phyloP scores from a whole-genome alignment of 1,140 invertebrate species.

The Drosophila sturtevanti region DNA sequence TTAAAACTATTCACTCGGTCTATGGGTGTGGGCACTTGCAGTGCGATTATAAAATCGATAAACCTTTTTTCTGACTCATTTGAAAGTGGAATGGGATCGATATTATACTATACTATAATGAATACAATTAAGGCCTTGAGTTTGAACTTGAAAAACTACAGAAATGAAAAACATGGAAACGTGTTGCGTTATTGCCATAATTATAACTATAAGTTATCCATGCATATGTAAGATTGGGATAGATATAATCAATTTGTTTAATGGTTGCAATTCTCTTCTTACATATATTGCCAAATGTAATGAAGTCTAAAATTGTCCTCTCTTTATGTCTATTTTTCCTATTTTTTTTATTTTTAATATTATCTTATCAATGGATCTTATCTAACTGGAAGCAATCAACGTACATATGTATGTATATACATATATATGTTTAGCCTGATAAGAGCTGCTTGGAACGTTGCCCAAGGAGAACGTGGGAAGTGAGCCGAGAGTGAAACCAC shows the following conservation, averaged over 20 bases:
- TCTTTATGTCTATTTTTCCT: background rate
- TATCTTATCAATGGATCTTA: constrained; percentile 66
- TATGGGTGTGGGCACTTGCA: constrained; percentile 21
- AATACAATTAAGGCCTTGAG: constrained; percentile 16
- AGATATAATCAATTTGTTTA: background rate
- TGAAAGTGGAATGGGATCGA: constrained; percentile 56
- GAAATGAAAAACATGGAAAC: background rate
- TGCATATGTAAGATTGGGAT: background rate
- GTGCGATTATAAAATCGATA: constrained; percentile 72
- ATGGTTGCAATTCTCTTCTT: constrained; percentile 13
- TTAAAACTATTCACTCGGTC: constrained; percentile 46
- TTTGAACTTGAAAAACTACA: constrained; percentile 36
- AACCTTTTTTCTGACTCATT: constrained; percentile 56
- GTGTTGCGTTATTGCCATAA: background rate
- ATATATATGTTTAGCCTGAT: constrained; percentile 48
- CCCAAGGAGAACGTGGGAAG: constrained; percentile 4
- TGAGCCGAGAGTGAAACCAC: constrained; percentile 2
- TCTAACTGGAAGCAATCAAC: constrained; percentile 50
- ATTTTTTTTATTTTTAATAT: background rate
- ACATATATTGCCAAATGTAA: constrained; percentile 67
- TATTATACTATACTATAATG: constrained; percentile 40
- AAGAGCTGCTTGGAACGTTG: constrained; percentile 41
- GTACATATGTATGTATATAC: constrained; percentile 22
- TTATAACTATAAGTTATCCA: background rate
- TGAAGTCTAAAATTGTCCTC: constrained; percentile 22